Base-by-base conservation (phyloP, 2,113 vertebrate genomes). In the Haliaeetus leucogaster region DNA sequence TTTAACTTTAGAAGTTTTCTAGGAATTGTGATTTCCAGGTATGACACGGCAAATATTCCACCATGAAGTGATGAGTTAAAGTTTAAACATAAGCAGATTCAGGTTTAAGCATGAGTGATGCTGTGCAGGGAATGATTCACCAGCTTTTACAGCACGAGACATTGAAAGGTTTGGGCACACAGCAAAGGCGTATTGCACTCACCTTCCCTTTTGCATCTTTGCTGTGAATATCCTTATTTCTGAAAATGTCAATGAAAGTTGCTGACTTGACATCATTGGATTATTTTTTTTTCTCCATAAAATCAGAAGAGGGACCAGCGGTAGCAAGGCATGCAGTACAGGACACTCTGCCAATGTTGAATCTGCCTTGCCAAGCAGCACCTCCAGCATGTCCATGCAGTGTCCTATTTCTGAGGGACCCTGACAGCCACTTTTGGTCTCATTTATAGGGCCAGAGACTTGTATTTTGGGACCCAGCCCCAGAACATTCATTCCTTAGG, bases 161-260 rank as follows among this genome's bases (percentile, higher is more conserved):
- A 40, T 1, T 1, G 7, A 25, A 48, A 55, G 27, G 15, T 82
- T 74, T 36, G 53, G 32, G 13, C 2, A 9, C 6, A 1, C 45
- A 86, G 47, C 40, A 76, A 47, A 66, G 21, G 17, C 0, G 0
- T 32, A 4, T 20, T 25, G 13, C 4, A 1, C 17, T 62, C 61
- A 22, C n/a, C 50, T 86, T 83, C 42, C 38, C 80, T 96, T 90
- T 66, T 58, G 7, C 50, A 36, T 58, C 25, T 58, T 56, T 42
- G 20, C 25, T 62, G 9, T 8, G 15, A 43, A 21, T 34, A 10
- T 30, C 42, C 61, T 56, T n/a, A 12, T 45, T 71, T 74, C 65
- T 80, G 86, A 71, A 86, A 82, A 61, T 1, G 15, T 3, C 1
- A 2, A 21, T 61, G 62, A 58, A 81, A 83, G 18, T 26, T 55